These are phyloP conservation scores for Archivesica marissinica DNA, from an alignment of 1,140 invertebrate genomes.

Conservation along the genomic window DNA sequence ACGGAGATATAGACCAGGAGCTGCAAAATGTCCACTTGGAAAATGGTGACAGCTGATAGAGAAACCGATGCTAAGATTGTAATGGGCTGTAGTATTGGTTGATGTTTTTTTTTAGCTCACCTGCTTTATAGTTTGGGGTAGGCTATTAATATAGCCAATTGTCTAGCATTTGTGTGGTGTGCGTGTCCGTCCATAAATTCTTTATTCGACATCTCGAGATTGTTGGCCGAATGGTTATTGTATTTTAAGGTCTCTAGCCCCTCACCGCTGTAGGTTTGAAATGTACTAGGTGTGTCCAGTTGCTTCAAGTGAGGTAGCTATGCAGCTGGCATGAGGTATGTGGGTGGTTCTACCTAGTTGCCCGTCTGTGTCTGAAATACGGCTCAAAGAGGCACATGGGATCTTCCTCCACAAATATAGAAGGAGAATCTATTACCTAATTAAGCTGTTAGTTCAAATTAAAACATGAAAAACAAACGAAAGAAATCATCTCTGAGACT, in stretches of 20 bases:
- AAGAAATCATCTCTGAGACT: not conserved
- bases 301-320: not conserved
- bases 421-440: not conserved
- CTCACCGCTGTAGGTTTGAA: too few relatives aligned
- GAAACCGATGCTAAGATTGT: not conserved
- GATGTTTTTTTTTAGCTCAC: not conserved
- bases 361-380: not conserved
- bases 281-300: not conserved
- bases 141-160: not conserved
- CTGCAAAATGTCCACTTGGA: constrained; percentile 17
- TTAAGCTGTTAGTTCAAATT: not conserved
- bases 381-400: too few relatives aligned
- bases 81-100: not conserved
- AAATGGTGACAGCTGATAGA: not conserved
- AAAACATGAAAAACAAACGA: not conserved
- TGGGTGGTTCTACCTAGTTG: not conserved
- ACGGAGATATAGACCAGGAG: not conserved
- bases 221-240: not conserved
- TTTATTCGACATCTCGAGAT: not conserved
- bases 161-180: not conserved
- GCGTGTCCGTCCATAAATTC: not conserved
- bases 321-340: not conserved
- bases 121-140: not conserved
- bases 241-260: too few relatives aligned
- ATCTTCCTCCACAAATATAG: too few relatives aligned